phyloP scores from a whole-genome alignment of 2,888 invertebrate genomes.

The Prenolepis imparis region DNA sequence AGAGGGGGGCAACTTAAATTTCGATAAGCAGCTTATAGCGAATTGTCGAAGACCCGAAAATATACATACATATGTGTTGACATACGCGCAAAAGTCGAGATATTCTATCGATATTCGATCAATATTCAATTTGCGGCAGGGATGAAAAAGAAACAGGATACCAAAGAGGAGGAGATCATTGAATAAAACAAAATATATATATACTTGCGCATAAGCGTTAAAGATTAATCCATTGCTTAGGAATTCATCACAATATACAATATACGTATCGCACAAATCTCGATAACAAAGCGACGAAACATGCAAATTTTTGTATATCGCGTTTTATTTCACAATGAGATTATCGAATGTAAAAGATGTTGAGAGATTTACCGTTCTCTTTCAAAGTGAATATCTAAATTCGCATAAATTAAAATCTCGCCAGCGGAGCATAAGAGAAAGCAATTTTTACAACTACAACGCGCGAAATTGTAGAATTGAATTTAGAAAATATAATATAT shows the following conservation, averaged over 20 bases:
- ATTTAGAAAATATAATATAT: neutral
- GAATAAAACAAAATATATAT: conserved; percentile 1
- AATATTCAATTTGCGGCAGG: conserved; percentile 21
- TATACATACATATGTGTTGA: neutral
- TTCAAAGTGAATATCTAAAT: neutral
- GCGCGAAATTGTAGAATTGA: neutral
- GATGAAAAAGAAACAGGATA: conserved; percentile 22
- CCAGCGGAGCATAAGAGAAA: neutral
- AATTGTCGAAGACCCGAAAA: neutral
- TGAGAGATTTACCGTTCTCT: neutral
- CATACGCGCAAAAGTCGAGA: neutral
- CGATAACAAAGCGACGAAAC: neutral
- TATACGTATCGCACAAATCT: neutral
- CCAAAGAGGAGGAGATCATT: neutral
- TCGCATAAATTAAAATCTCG: neutral
- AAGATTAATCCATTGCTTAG: neutral
- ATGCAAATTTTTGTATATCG: neutral
- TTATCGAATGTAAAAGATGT: neutral
- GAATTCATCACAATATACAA: neutral
- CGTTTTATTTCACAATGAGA: neutral
- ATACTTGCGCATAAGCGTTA: neutral
- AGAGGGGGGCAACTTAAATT: neutral
- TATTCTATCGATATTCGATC: conserved; percentile 14
- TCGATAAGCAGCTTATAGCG: conserved; percentile 12
- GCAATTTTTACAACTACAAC: neutral